phyloP scores from a whole-genome alignment of 2,113 vertebrate species.

The Phodopus roborovskii region DNA sequence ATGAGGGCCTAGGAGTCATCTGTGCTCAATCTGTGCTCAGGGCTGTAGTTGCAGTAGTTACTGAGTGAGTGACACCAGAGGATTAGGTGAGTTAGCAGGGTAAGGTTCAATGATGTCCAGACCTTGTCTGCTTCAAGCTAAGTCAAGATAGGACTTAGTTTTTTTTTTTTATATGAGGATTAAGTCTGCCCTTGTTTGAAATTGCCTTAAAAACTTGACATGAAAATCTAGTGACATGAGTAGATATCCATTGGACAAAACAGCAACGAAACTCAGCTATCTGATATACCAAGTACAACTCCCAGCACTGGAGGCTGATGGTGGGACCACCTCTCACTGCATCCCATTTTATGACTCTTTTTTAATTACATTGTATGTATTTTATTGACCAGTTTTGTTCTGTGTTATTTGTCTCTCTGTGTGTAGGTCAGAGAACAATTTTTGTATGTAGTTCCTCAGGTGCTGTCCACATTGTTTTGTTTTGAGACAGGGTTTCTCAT shows the following conservation, averaged over 20 bases:
- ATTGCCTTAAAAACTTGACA: background rate
- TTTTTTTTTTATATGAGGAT: background rate
- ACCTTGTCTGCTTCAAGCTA: background rate
- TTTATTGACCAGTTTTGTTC: background rate
- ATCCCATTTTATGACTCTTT: too few species aligned
- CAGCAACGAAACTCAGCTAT: background rate
- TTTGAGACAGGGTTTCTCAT: background rate
- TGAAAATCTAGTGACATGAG: background rate
- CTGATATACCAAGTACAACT: too few species aligned
- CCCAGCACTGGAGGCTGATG: background rate
- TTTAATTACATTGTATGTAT: background rate
- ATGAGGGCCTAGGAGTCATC: background rate
- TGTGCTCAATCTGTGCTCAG: background rate
- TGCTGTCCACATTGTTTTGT: background rate
- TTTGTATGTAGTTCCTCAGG: background rate
- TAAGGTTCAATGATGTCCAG: background rate
- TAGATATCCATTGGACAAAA: background rate
- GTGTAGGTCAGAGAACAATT: background rate
- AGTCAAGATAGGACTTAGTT: background rate
- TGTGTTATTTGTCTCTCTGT: background rate
- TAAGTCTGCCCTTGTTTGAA: background rate
- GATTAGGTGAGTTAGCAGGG: background rate
- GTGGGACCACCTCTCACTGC: background rate
- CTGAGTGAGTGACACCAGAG: background rate
- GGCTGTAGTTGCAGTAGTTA: background rate